Conservation (phyloP, 2,888 invertebrate species). For the Drosophila fulvimacula region DNA sequence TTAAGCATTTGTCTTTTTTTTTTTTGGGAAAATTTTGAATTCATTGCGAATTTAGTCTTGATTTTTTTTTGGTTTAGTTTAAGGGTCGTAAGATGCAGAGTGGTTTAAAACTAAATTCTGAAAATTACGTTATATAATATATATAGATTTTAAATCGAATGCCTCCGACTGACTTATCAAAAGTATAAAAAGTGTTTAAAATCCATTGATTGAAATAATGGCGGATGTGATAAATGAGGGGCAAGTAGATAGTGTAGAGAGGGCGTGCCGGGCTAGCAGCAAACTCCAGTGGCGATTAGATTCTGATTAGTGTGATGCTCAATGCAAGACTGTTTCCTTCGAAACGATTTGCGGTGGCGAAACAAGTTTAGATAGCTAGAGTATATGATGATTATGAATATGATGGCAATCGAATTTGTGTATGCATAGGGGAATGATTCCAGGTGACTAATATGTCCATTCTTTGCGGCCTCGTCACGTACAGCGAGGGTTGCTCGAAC, state of each 20-base stretch:
- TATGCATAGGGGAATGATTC: conserved; percentile 46
- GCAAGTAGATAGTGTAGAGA: neutral
- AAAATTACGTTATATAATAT: conserved; percentile 56
- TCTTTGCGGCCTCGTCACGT: conserved; percentile 16
- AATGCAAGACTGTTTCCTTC: conserved; percentile 81
- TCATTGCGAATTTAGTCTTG: conserved; percentile 78
- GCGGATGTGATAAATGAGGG: conserved; percentile 33
- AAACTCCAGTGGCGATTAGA: conserved; percentile 43
- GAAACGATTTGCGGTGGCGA: conserved; percentile 85
- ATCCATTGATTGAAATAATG: conserved; percentile 67
- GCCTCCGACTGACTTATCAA: conserved; percentile 79
- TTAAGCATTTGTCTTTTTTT: conserved; percentile 77
- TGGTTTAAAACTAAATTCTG: conserved; percentile 74
- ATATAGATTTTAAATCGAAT: conserved; percentile 78
- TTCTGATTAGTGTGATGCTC: conserved; percentile 23
- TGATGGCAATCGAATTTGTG: conserved; percentile 40
- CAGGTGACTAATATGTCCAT: conserved; percentile 20
- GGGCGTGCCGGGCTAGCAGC: conserved; percentile 49
- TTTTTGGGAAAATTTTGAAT: conserved; percentile 71
- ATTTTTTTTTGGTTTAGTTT: conserved; percentile 13
- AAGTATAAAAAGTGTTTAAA: conserved; percentile 81
- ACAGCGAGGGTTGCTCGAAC: conserved; percentile 12
- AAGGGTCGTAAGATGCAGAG: conserved; percentile 32
- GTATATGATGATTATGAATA: conserved; percentile 80
- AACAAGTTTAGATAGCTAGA: conserved; percentile 83